These are phyloP conservation scores for silkworm (Bombyx mori) DNA, from an alignment of 1,140 invertebrate species.

Conservation along the genomic window DNA sequence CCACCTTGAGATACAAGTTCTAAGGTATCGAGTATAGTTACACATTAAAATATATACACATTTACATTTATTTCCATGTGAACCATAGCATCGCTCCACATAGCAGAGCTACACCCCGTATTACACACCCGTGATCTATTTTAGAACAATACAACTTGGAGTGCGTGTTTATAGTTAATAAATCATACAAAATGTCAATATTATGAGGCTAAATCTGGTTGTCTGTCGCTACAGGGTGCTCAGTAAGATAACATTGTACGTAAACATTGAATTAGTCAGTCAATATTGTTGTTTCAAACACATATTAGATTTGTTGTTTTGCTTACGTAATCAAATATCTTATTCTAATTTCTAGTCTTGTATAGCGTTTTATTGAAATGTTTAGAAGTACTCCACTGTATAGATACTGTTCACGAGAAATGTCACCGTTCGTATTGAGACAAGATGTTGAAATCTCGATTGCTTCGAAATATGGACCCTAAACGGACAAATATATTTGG, in stretches of 20 bases:
- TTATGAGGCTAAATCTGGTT: slow-evolving; percentile 23
- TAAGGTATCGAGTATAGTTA: too few species aligned
- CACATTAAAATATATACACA: too few species aligned
- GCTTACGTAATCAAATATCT: neutral
- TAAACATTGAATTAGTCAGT: slow-evolving; percentile 12
- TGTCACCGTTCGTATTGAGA: too few species aligned
- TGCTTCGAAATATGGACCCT: too few species aligned
- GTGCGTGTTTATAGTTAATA: slow-evolving; percentile 48
- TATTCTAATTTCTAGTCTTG: too few species aligned
- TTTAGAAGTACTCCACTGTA: too few species aligned
- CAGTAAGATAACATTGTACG: slow-evolving; percentile 1
- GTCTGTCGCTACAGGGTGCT: slow-evolving; percentile 13
- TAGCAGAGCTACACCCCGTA: neutral
- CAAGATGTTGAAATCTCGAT: too few species aligned
- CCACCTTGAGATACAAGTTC: too few species aligned
- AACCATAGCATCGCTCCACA: slow-evolving; percentile 2
- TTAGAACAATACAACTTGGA: slow-evolving; percentile 40
- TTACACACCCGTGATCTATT: slow-evolving; percentile 11
- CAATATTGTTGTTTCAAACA: slow-evolving; percentile 14
- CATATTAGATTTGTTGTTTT: neutral
- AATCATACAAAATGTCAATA: slow-evolving; percentile 51
- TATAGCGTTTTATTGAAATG: too few species aligned
- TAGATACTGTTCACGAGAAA: too few species aligned
- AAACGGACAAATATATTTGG: too few species aligned
- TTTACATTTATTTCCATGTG: too few species aligned